phyloP scores from a whole-genome alignment of 1,140 invertebrate genomes.

The Trichonephila clavata region DNA sequence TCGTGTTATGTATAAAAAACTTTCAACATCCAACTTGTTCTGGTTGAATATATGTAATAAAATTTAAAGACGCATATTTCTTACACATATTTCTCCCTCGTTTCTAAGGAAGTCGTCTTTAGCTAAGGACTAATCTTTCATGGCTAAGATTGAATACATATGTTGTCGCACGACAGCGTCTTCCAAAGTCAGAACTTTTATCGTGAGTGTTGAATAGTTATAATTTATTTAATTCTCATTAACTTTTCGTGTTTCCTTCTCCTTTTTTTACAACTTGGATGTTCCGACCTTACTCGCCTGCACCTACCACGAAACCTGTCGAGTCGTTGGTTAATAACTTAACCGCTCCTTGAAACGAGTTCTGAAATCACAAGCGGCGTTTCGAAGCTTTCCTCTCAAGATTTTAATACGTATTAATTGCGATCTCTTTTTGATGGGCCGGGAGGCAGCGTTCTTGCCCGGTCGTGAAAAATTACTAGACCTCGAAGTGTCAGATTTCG shows the following conservation, averaged over 20 bases:
- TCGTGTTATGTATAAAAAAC: too few relatives aligned
- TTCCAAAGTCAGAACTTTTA: conserved; percentile 28
- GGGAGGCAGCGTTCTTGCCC: conserved; percentile 65
- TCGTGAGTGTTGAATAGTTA: conserved; percentile 61
- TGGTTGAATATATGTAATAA: too few relatives aligned
- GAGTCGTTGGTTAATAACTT: conserved; percentile 70
- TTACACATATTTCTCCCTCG: too few relatives aligned
- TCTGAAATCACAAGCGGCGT: conserved; percentile 70
- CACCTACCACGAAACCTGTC: conserved; percentile 41
- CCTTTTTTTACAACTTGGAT: neutral
- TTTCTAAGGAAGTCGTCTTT: neutral
- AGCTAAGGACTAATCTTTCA: neutral
- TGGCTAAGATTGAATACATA: neutral
- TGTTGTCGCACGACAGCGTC: conserved; percentile 16
- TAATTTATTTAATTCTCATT: conserved; percentile 71
- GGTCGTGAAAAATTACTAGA: conserved; percentile 75
- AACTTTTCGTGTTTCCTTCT: conserved; percentile 34
- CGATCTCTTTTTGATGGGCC: conserved; percentile 76
- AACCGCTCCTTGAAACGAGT: conserved; percentile 72
- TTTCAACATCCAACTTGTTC: too few relatives aligned
- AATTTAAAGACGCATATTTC: too few relatives aligned
- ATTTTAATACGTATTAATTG: conserved; percentile 77
- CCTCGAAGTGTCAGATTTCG: conserved; percentile 77
- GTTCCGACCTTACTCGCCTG: conserved; percentile 29
- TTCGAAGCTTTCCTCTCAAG: conserved; percentile 65